These are phyloP conservation scores for Limnothrissa miodon DNA, from an alignment of 2,113 vertebrate species.

Conservation along the genomic window DNA sequence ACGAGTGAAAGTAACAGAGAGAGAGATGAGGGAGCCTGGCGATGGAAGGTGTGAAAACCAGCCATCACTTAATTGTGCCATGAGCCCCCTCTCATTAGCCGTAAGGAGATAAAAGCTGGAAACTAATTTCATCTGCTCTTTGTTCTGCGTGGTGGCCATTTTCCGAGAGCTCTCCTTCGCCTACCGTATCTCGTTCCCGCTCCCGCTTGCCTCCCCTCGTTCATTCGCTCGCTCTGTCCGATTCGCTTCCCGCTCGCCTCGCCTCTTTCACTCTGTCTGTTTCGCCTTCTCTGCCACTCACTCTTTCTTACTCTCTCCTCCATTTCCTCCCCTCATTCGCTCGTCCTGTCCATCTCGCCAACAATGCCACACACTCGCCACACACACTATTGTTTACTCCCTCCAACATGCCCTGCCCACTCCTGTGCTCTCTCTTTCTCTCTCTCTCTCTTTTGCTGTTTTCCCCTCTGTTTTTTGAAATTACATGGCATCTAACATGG, in stretches of 20 bases:
- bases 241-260: no score
- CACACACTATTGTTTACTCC: neutral
- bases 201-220: no score
- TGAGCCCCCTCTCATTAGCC: slow-evolving; percentile 47
- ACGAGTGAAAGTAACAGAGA: neutral
- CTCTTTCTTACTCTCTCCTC: neutral
- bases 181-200: neutral
- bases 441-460: slow-evolving; percentile 23
- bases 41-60: slow-evolving; percentile 38
- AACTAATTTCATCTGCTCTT: slow-evolving; percentile 55
- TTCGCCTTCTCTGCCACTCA: no score
- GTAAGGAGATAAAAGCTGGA: slow-evolving; percentile 51
- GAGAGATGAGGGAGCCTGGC: neutral
- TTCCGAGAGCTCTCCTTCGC: slow-evolving; percentile 7
- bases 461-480: slow-evolving; percentile 30
- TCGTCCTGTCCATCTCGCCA: no score
- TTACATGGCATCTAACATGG: slow-evolving; percentile 35
- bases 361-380: no score
- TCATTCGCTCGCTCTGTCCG: neutral
- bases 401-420: slow-evolving; percentile 18
- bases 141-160: slow-evolving; percentile 37
- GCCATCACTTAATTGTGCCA: slow-evolving; percentile 45
- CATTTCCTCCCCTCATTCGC: neutral
- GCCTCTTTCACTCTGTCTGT: neutral
- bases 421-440: neutral